Evolutionary conservation across 2,113 vertebrate species (phyloP), one percentile per base, ranked within the genome.

Genomic region (Saiga tatarica): DNA sequence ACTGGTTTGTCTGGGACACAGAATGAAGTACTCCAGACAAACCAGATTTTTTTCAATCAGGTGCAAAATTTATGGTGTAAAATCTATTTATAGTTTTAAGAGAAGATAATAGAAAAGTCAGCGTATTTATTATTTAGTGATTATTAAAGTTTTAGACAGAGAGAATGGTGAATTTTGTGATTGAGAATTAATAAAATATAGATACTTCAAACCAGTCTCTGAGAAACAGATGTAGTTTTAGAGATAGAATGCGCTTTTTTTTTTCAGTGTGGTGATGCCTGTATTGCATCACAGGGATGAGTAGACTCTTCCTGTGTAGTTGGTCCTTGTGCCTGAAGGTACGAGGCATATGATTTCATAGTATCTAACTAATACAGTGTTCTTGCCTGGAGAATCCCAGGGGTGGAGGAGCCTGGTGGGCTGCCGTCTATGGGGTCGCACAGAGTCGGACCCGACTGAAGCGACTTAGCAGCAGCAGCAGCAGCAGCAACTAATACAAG

Each of bases 41-140:
- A 74, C 28, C 10, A 26, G 42, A 16, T 39, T 76, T 96, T 89
- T 85, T 94, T 36, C 19, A 67, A 19, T 87, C 71, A 89, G n/a
- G 33, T 82, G 5, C 12, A 76, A 45, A 62, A 79, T 74, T 74
- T 85, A 86, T 53, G 59, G 2, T 45, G 45, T 28, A 6, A 81
- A 45, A 23, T 76, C 21, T 53, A 78, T 52, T 95, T 21, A n/a
- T 84, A 60, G 6, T 91, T 90, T n/a, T 62, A 21, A 74, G 19
- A 53, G 7, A 82, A 36, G 62, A 78, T 62, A 55, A 36, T 64
- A 47, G 30, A 96, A 98, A 98, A 99, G 98, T 98, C 97, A 99
- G 98, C 98, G 98, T 97, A 97, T 96, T 62, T 89, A n/a, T 96
- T 97, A 33, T 79, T 84, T 30, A 36, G 74, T 86, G 94, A 91